Evolutionary conservation across 2,113 vertebrate species (phyloP), one percentile per base, ranked within the genome.

Genomic region (Pterocles gutturalis): DNA sequence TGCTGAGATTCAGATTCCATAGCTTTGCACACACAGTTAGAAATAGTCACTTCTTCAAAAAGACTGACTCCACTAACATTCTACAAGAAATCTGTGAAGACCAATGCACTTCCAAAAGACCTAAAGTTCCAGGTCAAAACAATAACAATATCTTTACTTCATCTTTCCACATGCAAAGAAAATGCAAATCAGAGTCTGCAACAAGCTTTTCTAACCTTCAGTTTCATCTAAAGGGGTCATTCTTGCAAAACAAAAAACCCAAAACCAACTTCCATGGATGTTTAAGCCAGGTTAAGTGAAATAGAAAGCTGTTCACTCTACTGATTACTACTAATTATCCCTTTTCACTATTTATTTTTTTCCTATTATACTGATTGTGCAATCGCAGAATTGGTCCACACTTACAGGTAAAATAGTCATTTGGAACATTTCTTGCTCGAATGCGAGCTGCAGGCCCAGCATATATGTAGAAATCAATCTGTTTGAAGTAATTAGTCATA

Each of bases 391-490:
- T 0, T 75, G 15, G 41, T 53, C 51, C 20, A 80, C 70, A 98
- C 99, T 99, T 98, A 99, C 99, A 99, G 19, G 94, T 98, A 48
- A 96, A 98, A 89, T 98, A 99, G 33, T 99, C 98, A 0, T 97
- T 3, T 3, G 99, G 99, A 83, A 99, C 94, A 29, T 84, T 95
- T 4, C 0, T 77, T 51, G 99, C 95, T 93, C 99, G 98, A 91
- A 99, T 98, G 31, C 99, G 99, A 76, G 98, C 98, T 19, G 99
- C 98, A 9, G 99, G 98, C 11, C 99, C 99, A 96, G 96, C 97
- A 87, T 99, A 99, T 46, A 99, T 89, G 28, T 89, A 96, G 95
- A 99, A 99, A 96, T 97, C 53, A 5, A 96, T 96, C 26, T 95
- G 8, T 10, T 96, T 2, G 69, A 98, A 98, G 95, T 99, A 99